Evolutionary conservation across 2,888 invertebrate genomes (phyloP).

Genomic region (Pachycephus smyrnensis): DNA sequence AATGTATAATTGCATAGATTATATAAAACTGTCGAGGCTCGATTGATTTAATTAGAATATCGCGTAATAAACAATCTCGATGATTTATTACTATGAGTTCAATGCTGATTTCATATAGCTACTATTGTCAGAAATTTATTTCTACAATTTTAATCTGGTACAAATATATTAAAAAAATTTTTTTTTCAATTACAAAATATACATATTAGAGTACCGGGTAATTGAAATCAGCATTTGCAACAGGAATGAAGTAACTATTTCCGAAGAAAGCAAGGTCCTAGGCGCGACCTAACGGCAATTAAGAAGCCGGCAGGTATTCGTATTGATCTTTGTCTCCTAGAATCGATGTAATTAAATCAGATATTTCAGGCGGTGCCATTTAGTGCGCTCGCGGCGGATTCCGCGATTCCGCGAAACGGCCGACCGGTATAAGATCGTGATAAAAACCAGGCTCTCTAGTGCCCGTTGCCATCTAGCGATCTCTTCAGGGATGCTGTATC

Average conservation of each 20-base stretch:
- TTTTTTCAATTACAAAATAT: background rate
- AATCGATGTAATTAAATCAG: conserved; percentile 64
- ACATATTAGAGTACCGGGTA: background rate
- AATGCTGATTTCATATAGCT: background rate
- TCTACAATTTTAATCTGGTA: background rate
- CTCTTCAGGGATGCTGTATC: conserved; percentile 1
- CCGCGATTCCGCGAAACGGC: conserved; percentile 49
- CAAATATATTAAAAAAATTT: background rate
- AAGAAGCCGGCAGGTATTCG: conserved; percentile 49
- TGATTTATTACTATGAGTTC: background rate
- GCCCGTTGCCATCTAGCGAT: background rate
- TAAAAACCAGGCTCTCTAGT: conserved; percentile 44
- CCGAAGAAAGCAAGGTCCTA: background rate
- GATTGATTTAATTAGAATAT: background rate
- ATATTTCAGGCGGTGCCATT: conserved; percentile 62
- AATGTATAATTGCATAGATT: background rate
- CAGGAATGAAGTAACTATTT: background rate
- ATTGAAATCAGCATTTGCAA: background rate
- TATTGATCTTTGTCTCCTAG: conserved; percentile 63
- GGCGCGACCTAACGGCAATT: conserved; percentile 46
- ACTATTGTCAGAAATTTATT: background rate
- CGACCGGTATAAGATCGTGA: conserved; percentile 38
- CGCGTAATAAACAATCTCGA: background rate
- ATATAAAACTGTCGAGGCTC: background rate
- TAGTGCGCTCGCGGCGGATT: conserved; percentile 38